Evolutionary conservation across 2,797 vertebrate species (phyloP).

Genomic region (Glyptemys insculpta): DNA sequence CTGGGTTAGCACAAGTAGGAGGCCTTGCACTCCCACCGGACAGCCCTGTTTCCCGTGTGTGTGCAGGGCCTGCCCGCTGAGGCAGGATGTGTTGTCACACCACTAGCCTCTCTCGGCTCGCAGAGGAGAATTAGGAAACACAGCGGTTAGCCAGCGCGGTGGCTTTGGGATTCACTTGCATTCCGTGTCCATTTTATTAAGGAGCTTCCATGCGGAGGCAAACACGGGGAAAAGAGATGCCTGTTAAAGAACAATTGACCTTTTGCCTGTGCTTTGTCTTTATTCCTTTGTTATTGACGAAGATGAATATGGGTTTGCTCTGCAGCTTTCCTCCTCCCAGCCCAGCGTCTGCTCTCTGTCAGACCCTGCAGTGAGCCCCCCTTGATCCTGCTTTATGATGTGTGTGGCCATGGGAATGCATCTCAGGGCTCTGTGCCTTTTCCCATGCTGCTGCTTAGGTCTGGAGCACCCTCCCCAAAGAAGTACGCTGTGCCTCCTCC

Average conservation of each 20-base stretch:
- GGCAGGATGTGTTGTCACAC: neutral
- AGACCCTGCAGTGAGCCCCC: neutral
- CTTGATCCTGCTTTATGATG: neutral
- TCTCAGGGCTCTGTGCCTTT: neutral
- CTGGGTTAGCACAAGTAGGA: neutral
- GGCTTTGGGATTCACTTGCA: neutral
- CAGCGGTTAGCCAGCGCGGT: conserved; percentile 43
- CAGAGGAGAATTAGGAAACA: neutral
- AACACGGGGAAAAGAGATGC: conserved; percentile 15
- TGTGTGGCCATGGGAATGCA: neutral
- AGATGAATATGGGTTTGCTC: conserved; percentile 16
- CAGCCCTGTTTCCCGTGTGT: neutral
- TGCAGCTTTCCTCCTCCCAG: neutral
- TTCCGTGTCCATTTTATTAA: neutral
- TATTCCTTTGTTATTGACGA: conserved; percentile 39
- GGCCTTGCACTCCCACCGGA: conserved; percentile 5
- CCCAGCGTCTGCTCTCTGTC: conserved; percentile 1
- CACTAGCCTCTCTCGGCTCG: neutral
- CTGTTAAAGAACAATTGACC: conserved; percentile 23
- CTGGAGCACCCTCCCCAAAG: neutral
- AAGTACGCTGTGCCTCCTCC: neutral
- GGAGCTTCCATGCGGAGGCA: neutral
- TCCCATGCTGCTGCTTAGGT: neutral
- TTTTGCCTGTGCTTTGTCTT: conserved; percentile 35
- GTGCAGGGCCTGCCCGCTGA: rapidly evolving